Conservation (phyloP, 1,140 invertebrate genomes). For the Zaprionus taronus region DNA sequence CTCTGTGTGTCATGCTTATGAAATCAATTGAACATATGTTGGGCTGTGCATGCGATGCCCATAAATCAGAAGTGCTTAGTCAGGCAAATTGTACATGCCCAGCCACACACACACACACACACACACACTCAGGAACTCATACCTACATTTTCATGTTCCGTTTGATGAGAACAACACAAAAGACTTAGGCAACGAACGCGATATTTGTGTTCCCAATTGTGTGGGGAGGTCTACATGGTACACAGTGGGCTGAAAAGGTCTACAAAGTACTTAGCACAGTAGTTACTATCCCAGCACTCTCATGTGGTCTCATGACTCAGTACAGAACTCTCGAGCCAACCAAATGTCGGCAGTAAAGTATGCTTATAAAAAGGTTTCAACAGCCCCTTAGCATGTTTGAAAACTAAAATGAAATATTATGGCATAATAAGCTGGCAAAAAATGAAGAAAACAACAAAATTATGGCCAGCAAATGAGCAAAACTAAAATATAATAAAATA, state of each 20-base stretch:
- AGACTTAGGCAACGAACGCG: conserved; percentile 69
- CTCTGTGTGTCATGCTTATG: conserved; percentile 69
- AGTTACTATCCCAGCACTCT: too few species aligned
- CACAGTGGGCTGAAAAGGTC: background rate
- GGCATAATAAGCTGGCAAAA: background rate
- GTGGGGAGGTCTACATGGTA: background rate
- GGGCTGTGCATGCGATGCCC: conserved; percentile 42
- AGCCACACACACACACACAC: conserved; percentile 4
- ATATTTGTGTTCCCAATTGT: conserved; percentile 31
- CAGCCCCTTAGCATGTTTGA: too few species aligned
- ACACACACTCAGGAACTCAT: conserved; percentile 6
- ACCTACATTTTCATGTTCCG: conserved; percentile 31
- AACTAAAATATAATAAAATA: conserved; percentile 3
- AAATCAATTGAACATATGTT: conserved; percentile 82
- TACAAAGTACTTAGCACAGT: background rate
- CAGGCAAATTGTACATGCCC: conserved; percentile 38
- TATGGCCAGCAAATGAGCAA: background rate
- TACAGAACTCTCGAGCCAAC: background rate
- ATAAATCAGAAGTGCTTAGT: conserved; percentile 80
- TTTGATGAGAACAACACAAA: conserved; percentile 74
- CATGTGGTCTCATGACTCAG: background rate
- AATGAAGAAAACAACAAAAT: background rate
- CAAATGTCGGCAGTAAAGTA: background rate
- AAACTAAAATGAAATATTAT: background rate
- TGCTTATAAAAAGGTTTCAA: too few species aligned